A percentile compares a stretch with the other conserved stretches of the same genome.
Conservation (phyloP, 2,888 invertebrate genomes). For the Argyresthia goedartella region DNA sequence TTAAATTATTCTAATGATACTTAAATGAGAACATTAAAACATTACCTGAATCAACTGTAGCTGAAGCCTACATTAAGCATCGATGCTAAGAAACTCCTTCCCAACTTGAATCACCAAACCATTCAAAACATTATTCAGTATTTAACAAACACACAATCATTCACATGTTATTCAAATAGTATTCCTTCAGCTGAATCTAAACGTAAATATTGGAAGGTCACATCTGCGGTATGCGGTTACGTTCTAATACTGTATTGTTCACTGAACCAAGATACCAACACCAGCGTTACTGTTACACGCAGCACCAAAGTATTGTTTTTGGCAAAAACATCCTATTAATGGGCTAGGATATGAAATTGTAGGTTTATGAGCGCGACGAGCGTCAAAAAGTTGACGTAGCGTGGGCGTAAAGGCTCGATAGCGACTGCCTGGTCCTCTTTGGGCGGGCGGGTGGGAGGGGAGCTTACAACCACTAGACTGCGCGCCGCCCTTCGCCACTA, state of each 20-base stretch:
- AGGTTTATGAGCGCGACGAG: slow-evolving; percentile 16
- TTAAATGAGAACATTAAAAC: too few relatives aligned
- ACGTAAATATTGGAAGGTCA: slow-evolving; percentile 16
- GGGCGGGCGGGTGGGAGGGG: slow-evolving; percentile 37
- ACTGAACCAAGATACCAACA: not conserved
- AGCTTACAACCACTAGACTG: slow-evolving; percentile 31
- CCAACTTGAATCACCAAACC: not conserved
- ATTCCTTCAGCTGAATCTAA: slow-evolving; percentile 16
- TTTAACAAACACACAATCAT: slow-evolving; percentile 29
- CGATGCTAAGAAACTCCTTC: not conserved
- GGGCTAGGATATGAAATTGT: slow-evolving; percentile 27
- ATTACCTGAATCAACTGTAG: not conserved
- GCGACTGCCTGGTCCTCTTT: slow-evolving; percentile 27
- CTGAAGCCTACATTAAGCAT: not conserved
- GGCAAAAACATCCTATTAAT: slow-evolving; percentile 9
- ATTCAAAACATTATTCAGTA: not conserved
- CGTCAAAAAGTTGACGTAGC: slow-evolving; percentile 40
- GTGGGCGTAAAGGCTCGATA: slow-evolving; percentile 38
- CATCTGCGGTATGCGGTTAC: slow-evolving; percentile 7
- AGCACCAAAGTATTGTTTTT: not conserved
- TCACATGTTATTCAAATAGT: slow-evolving; percentile 23
- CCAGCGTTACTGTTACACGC: too few relatives aligned
- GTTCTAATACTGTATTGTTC: slow-evolving; percentile 2
- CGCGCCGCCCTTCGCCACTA: slow-evolving; percentile 38
- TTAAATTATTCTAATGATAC: too few relatives aligned